These are phyloP conservation scores for Oppia nitens DNA, from an alignment of 1,140 invertebrate genomes.

Conservation along the genomic window DNA sequence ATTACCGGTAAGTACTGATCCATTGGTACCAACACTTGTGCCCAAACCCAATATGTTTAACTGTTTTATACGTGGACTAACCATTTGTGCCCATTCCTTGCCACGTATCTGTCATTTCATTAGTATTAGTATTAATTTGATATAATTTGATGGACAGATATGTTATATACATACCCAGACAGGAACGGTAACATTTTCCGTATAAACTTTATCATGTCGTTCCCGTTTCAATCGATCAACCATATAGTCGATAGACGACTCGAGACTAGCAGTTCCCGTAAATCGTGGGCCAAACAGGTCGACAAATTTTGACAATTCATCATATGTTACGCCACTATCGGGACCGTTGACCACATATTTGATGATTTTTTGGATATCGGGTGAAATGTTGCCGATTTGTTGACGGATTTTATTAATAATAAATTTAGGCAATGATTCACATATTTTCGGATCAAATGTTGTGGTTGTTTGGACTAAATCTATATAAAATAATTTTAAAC, in stretches of 20 bases:
- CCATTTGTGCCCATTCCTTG: too few species aligned
- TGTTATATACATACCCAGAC: too few species aligned
- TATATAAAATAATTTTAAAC: neutral
- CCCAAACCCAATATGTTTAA: slow-evolving; percentile 46
- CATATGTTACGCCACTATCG: slow-evolving; percentile 39
- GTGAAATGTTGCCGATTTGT: neutral
- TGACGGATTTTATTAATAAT: neutral
- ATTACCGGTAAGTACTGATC: too few species aligned
- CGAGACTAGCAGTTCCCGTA: slow-evolving; percentile 42
- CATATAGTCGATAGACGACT: slow-evolving; percentile 54
- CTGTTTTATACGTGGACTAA: slow-evolving; percentile 39
- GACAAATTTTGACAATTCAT: slow-evolving; percentile 45
- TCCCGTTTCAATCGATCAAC: too few species aligned
- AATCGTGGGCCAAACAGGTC: slow-evolving; percentile 52
- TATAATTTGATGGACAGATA: too few species aligned
- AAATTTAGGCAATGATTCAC: too few species aligned
- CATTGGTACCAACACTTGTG: slow-evolving; percentile 40
- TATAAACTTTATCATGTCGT: too few species aligned
- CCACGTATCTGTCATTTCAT: slow-evolving; percentile 45
- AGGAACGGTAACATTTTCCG: too few species aligned
- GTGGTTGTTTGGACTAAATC: neutral
- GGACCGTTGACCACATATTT: slow-evolving; percentile 34
- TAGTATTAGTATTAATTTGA: too few species aligned
- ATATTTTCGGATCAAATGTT: too few species aligned
- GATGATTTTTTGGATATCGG: slow-evolving; percentile 39